Evolutionary conservation across 2,113 vertebrate genomes (phyloP), one percentile per base, ranked within the genome.

Genomic region (Falco punctatus): DNA sequence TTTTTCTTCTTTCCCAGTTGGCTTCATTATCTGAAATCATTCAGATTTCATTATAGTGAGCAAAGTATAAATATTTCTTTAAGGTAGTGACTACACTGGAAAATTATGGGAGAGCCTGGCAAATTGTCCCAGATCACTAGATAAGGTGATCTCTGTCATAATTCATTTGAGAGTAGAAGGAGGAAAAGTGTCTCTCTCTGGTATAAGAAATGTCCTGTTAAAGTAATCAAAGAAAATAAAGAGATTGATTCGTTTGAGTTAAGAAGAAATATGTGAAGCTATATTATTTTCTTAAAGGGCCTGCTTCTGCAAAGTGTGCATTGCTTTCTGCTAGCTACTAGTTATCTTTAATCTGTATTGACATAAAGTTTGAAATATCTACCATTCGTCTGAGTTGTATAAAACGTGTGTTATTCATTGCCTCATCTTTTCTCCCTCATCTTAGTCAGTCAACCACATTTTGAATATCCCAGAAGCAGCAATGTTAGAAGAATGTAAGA

Each of bases 21-120:
- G 73, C 70, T 94, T 96, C 55, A 92, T 97, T 95, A 87, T 94
- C 73, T 95, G 79, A 91, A 96, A 94, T 95, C 14, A 93, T 93
- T 95, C 94, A 54, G 88, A 77, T 94, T 94, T 77, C 49, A 86
- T 91, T 88, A 75, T 35, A 81, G 61, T 62, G 83, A 96, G 75
- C 66, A 46, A 94, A 95, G 70, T 82, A 58, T 40, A 86, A 94
- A 74, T 94, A 89, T 82, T 93, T 90, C 86, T 91, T 95, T 84
- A 81, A 91, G 66, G 82, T 86, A 90, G 44, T 0, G 0, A 86
- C 80, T 93, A 62, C 73, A 79, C 32, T 86, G 72, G 58, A 94
- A 94, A 55, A 86, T 67, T 88, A 83, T 84, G 81, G 62, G 64
- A 86, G 48, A 94, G 58, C 55, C 57, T 96, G 54, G 59, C 33